Percentiles rank a stretch among this genome's conserved stretches.
These are phyloP conservation scores for Parapsyche elsis DNA, from an alignment of 1,140 invertebrate species.

Conservation along the genomic window DNA sequence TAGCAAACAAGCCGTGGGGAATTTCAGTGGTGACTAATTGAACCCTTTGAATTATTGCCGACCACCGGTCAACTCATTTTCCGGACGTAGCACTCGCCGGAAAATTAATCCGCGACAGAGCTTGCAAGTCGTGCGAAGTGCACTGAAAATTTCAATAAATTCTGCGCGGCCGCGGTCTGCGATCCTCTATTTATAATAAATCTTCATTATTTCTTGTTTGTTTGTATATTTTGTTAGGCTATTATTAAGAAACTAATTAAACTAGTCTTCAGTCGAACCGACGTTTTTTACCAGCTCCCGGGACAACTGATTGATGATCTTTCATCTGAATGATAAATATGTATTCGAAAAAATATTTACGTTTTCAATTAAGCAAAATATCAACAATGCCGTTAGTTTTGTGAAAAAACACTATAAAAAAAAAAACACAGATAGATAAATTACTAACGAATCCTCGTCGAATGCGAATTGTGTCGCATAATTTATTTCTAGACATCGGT, in stretches of 20 bases:
- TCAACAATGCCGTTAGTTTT: neutral
- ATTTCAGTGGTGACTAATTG: conserved; percentile 38
- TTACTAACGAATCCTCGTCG: no score
- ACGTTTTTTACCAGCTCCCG: neutral
- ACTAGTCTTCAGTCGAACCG: neutral
- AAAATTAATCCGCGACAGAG: neutral
- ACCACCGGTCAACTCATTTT: neutral
- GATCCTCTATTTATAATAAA: neutral
- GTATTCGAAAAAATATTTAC: conserved; percentile 2
- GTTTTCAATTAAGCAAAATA: conserved; percentile 1
- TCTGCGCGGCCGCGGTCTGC: neutral
- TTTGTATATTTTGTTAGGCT: neutral
- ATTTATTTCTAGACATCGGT: no score
- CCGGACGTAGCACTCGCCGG: neutral
- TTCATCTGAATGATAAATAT: conserved; percentile 4
- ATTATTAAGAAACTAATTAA: conserved; percentile 6
- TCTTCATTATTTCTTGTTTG: neutral
- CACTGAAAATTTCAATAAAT: neutral
- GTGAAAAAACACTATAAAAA: no score
- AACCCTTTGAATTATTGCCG: neutral
- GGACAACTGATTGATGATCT: conserved; percentile 9
- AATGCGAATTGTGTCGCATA: no score
- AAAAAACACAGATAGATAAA: no score
- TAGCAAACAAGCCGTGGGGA: neutral
- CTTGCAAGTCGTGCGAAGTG: neutral